Base-by-base conservation (phyloP, 2,113 vertebrate genomes). In the Notechis scutatus region DNA sequence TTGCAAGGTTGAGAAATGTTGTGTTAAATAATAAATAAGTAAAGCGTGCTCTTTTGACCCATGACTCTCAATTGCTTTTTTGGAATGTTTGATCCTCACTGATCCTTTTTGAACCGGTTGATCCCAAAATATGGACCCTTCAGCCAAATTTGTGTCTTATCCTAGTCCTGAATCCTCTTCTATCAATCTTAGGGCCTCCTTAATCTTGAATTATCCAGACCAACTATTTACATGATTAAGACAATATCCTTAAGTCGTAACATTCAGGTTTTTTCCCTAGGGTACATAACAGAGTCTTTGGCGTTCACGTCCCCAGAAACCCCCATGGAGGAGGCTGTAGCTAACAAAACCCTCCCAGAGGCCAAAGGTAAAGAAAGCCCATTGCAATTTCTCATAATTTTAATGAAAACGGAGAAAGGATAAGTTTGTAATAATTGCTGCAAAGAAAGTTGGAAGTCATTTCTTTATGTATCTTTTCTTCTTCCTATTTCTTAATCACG, bases 301-400 rank as follows among this genome's bases (percentile, higher is more conserved):
- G 96, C 91, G 90, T 94, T 98, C 85, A 94, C 95, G 3, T 34
- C 96, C 88, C 96, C 97, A 12, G 96, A 97, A 92, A 98, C 98
- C 11, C 97, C 57, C 47, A 81, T 85, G 18, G 96, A 94, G 93
- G 96, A 97, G 91, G 96, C 96, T 59, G 95, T 92, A 9, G 97
- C 97, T 89, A 96, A 98, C 91, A 96, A 97, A 91, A 97, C 96
- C 42, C 90, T 97, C 20, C 96, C 96, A 90, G 98, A 98, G 96
- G 96, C 97, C 91, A 97, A 97, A 97, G 92, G 92, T 93, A 61
- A 11, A 29, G 3, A 12, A 20, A 15, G n/a, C 4, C 4, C 61
- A 74, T 2, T 7, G n/a, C 15, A 81, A 39, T 81, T 81, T 42
- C 34, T 81, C 34, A 0, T 42, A 81, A 42, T 39, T 81, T 81